Conservation (phyloP, 2,113 vertebrate genomes). For the Cnemophilus loriae region DNA sequence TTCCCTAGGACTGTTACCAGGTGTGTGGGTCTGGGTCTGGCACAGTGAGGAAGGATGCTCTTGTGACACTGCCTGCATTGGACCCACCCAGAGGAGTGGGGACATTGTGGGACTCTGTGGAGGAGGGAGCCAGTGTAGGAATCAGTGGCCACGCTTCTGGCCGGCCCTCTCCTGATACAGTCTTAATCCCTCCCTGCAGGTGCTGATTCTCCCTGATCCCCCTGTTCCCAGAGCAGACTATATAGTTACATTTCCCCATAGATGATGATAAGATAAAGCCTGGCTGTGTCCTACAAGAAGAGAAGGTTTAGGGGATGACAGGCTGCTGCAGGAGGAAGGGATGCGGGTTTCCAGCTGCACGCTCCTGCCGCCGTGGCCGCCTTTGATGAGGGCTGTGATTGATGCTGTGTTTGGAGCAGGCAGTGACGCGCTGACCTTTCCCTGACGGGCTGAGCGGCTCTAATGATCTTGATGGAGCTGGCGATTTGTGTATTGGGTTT, state of each 20-base stretch:
- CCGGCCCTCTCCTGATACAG: rapidly evolving
- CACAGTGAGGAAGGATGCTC: background rate
- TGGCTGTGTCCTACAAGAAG: background rate
- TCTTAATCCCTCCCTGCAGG: background rate
- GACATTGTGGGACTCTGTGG: rapidly evolving
- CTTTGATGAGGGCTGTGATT: conserved; percentile 68
- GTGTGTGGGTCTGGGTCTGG: background rate
- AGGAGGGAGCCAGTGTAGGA: background rate
- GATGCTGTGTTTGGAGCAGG: conserved; percentile 37
- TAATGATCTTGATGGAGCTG: conserved; percentile 56
- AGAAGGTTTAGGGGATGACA: background rate
- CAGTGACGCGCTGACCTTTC: conserved; percentile 29
- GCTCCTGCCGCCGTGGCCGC: background rate
- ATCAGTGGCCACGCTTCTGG: background rate
- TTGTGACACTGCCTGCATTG: rapidly evolving
- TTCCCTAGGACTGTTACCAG: rapidly evolving
- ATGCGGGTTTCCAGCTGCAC: conserved; percentile 7
- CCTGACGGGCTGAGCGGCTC: conserved; percentile 40
- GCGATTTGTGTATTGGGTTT: conserved; percentile 27
- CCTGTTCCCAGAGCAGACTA: background rate
- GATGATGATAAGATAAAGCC: background rate
- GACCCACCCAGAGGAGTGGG: background rate
- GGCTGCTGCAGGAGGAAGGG: background rate
- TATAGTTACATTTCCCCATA: background rate
- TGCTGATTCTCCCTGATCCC: background rate